A percentile compares a stretch with the other conserved stretches of the same genome.
Evolutionary conservation across 2,888 invertebrate genomes (phyloP).

Genomic region (Biston stratarius): DNA sequence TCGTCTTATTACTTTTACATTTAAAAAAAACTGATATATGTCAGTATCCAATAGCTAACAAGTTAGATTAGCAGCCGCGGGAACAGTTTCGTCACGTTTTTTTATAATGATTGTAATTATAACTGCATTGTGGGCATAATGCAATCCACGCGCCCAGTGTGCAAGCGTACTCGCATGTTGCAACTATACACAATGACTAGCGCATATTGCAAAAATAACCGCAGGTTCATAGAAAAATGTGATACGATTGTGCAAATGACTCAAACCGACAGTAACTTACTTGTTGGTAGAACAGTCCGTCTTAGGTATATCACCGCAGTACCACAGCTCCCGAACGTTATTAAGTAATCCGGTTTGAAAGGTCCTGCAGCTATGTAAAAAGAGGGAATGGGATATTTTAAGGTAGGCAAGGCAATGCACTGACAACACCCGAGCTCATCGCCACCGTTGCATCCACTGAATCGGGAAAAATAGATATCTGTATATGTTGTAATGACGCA

Average conservation of each 20-base stretch:
- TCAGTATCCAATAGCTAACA: not conserved
- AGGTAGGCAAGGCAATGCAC: too few relatives aligned
- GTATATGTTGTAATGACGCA: too few relatives aligned
- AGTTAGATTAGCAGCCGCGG: not conserved
- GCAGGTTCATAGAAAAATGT: not conserved
- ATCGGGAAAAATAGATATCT: too few relatives aligned
- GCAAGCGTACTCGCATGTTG: constrained; percentile 12
- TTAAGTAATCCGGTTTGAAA: too few relatives aligned
- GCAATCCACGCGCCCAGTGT: constrained; percentile 9
- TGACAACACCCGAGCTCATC: too few relatives aligned
- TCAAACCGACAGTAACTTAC: not conserved
- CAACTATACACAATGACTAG: constrained; percentile 15
- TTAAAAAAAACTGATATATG: too few relatives aligned
- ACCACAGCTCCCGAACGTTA: too few relatives aligned
- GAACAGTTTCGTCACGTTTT: constrained; percentile 17
- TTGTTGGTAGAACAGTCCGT: not conserved
- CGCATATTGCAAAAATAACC: constrained; percentile 13
- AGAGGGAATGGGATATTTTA: too few relatives aligned
- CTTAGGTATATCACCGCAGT: too few relatives aligned
- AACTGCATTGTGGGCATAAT: constrained; percentile 7
- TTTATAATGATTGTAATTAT: constrained; percentile 24
- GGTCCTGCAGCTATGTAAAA: too few relatives aligned
- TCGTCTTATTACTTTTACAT: too few relatives aligned
- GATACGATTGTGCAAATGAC: constrained; percentile 6
- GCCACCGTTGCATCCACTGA: too few relatives aligned